Evolutionary conservation across 2,888 invertebrate species (phyloP), one percentile per base, ranked within the genome.

Genomic region (Pandemis corylana): DNA sequence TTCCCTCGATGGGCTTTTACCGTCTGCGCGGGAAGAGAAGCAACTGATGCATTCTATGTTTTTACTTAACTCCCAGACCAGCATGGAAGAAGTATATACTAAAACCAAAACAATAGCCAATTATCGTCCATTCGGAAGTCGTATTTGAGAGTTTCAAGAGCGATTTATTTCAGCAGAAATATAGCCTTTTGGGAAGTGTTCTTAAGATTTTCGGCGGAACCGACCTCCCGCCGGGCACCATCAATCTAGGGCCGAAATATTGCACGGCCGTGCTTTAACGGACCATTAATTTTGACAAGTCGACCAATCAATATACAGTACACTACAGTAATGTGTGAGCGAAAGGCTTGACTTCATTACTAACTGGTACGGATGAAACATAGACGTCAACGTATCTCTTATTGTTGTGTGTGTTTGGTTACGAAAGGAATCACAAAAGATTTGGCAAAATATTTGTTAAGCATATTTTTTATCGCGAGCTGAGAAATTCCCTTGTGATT

Each of bases 281-380:
- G 75, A n/a, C 70, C 75, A 75, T 71, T 75, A 71, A 66, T 62
- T 71, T 44, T 71, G 75, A 70, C 70, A 74, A 75, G 70, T 36
- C 13, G 70, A 62, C 67, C 67, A 71, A 75, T 70, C 74, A 74
- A 66, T 69, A 42, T 13, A 56, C 63, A 59, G 36, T 69, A 68
- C 9, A 62, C 41, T 20, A 51, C 15, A 20, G 7, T 41, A 56
- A 56, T 64, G 36, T 62, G 51, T 44, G 42, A 7, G n/a, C 15
- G 42, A 5, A 51, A 42, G 28, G n/a, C 65, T 49, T 65, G 49
- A 28, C 49, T 28, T 28, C 28, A 44, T 20, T 64, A 20, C 46
- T 46, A 64, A 20, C 15, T 15, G 13, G 13, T 49, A 44, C 44
- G 1, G 10, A n/a, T 51, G 6, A 51, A n/a, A 36, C 28, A 36